A percentile compares a stretch with the other conserved stretches of the same genome.
These are phyloP conservation scores for Pristionchus mayeri DNA, from an alignment of 2,888 invertebrate species.

Conservation along the genomic window DNA sequence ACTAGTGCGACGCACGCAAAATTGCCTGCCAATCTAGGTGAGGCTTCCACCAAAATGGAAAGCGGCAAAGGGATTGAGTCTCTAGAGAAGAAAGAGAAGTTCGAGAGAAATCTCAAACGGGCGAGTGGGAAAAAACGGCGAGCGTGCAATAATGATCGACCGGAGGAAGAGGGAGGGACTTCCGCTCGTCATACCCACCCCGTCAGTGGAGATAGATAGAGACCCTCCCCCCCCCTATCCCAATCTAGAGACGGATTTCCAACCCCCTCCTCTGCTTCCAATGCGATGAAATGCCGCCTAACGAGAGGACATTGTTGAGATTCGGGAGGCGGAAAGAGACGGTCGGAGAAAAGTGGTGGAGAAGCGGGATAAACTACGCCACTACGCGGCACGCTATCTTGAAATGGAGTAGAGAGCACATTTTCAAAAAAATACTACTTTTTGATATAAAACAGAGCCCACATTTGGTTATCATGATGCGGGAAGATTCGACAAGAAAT, in stretches of 20 bases:
- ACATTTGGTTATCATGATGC: neutral
- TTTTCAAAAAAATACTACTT: neutral
- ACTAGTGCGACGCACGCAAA: neutral
- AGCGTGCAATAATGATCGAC: neutral
- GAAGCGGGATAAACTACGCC: too few relatives aligned
- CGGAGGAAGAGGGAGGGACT: neutral
- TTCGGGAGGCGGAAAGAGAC: constrained; percentile 5
- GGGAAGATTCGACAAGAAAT: too few relatives aligned
- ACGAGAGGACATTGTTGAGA: constrained; percentile 30
- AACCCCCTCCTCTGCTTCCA: neutral
- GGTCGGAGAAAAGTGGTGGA: neutral
- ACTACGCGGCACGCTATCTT: too few relatives aligned
- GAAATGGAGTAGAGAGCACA: neutral
- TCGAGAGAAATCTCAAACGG: too few relatives aligned
- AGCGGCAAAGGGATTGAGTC: neutral
- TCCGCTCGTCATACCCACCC: neutral
- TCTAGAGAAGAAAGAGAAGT: neutral
- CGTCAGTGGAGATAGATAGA: neutral
- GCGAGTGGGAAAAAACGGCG: too few relatives aligned
- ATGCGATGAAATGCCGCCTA: constrained; percentile 40
- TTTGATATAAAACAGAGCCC: neutral
- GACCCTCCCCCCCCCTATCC: neutral
- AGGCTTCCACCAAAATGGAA: neutral
- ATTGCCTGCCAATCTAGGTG: neutral
- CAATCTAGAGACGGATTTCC: constrained; percentile 13